A percentile compares a stretch with the other conserved stretches of the same genome.
phyloP scores from a whole-genome alignment of 2,113 vertebrate genomes.

The Ageneiosus marmoratus region DNA sequence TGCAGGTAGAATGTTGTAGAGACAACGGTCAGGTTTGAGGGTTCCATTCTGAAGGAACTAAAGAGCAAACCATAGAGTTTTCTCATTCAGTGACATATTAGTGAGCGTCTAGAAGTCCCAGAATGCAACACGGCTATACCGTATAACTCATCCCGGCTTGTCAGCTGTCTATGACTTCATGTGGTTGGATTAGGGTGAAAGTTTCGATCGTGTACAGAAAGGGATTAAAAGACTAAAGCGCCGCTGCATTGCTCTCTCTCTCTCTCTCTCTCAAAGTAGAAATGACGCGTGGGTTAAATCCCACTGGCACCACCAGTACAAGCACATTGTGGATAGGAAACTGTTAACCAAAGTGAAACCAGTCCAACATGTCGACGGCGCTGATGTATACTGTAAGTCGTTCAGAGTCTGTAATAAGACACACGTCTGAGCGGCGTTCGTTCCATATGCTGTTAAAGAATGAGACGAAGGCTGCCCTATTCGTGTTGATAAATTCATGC shows the following conservation, averaged over 20 bases:
- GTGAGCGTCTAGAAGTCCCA: not conserved
- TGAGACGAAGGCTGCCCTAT: not conserved
- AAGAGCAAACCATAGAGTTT: not conserved
- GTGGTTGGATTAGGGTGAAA: too few species aligned
- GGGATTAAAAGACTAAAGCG: not conserved
- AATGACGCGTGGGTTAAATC: not conserved
- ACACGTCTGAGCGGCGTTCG: not conserved
- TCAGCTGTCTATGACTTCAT: too few species aligned
- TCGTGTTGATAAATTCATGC: slow-evolving; percentile 9
- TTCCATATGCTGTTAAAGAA: not conserved
- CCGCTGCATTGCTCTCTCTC: not conserved
- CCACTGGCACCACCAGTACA: not conserved
- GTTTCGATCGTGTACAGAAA: too few species aligned
- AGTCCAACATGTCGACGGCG: not conserved
- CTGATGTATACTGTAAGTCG: not conserved
- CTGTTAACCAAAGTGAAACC: not conserved
- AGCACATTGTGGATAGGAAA: not conserved
- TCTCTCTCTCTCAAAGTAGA: not conserved
- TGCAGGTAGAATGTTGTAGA: too few species aligned
- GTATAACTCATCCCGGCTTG: too few species aligned
- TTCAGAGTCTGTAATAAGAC: not conserved
- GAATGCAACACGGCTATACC: not conserved
- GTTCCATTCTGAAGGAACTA: too few species aligned
- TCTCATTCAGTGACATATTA: not conserved
- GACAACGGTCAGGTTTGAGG: not conserved